These are phyloP conservation scores for Nasonia longicornis DNA, from an alignment of 1,140 invertebrate genomes.

Conservation along the genomic window DNA sequence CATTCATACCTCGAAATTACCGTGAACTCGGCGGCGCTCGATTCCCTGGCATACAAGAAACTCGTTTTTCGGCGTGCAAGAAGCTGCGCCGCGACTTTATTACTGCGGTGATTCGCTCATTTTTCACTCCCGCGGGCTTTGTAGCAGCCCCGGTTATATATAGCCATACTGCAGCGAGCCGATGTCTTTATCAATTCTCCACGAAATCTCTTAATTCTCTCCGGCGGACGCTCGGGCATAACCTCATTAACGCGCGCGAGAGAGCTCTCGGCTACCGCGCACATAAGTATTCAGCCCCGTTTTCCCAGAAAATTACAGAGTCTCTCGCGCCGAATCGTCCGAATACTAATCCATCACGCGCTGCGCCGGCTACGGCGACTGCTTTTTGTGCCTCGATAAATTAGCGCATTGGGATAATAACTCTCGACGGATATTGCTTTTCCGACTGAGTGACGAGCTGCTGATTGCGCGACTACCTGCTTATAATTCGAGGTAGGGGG, in stretches of 20 bases:
- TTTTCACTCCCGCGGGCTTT: background rate
- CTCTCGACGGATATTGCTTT: conserved; percentile 41
- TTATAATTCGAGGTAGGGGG: background rate
- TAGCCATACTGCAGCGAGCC: background rate
- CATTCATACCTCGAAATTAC: too few species aligned
- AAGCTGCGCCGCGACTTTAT: background rate
- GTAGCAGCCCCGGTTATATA: too few species aligned
- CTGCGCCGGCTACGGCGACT: background rate
- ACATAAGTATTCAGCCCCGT: background rate
- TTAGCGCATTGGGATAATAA: conserved; percentile 41
- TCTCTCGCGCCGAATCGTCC: conserved; percentile 8
- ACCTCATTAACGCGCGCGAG: background rate
- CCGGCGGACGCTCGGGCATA: background rate
- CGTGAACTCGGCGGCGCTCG: too few species aligned
- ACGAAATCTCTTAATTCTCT: conserved; percentile 25
- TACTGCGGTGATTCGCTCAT: background rate
- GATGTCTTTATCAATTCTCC: conserved; percentile 30
- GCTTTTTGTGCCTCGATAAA: conserved; percentile 38
- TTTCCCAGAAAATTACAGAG: conserved; percentile 29
- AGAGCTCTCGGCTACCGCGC: background rate
- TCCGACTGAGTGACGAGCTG: conserved; percentile 40
- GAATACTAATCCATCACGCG: conserved; percentile 37
- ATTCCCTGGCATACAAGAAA: background rate
- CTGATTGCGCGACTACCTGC: conserved; percentile 11
- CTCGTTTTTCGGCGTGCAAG: background rate